Conservation (phyloP, 2,797 vertebrate genomes). For the Alectoris magna region DNA sequence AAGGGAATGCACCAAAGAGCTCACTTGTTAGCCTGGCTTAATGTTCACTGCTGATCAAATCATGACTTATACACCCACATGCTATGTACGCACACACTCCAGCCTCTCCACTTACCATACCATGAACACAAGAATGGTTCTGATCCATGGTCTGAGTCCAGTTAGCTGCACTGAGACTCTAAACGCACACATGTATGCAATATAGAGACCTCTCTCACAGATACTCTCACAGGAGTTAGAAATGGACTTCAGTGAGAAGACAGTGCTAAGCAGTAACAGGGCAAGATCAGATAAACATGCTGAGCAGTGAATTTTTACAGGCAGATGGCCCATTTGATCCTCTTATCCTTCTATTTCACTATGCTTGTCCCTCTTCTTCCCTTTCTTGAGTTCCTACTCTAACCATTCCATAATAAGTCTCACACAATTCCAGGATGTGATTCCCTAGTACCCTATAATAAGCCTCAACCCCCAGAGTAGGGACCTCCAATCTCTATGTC, state of each 20-base stretch:
- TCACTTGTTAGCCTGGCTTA: neutral
- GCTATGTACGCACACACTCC: fast-evolving
- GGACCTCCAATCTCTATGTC: neutral
- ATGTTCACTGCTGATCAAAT: neutral
- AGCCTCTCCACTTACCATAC: fast-evolving
- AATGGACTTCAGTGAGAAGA: neutral
- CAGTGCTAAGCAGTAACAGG: neutral
- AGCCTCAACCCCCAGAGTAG: neutral
- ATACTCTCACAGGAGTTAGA: neutral
- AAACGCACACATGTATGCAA: neutral
- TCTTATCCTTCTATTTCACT: neutral
- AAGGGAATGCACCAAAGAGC: fast-evolving
- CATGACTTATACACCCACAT: neutral
- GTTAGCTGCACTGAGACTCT: neutral
- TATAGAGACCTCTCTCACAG: neutral
- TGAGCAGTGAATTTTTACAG: neutral
- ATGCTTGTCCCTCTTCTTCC: neutral
- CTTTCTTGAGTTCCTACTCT: neutral
- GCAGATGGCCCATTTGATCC: neutral
- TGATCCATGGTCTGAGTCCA: neutral
- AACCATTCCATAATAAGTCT: neutral
- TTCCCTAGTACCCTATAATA: neutral
- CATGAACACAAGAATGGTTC: neutral
- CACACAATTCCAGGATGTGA: neutral
- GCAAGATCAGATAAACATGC: neutral